Percentiles rank a stretch among this genome's conserved stretches.
These are phyloP conservation scores for Poecilus cupreus DNA, from an alignment of 2,888 invertebrate species.

Conservation along the genomic window DNA sequence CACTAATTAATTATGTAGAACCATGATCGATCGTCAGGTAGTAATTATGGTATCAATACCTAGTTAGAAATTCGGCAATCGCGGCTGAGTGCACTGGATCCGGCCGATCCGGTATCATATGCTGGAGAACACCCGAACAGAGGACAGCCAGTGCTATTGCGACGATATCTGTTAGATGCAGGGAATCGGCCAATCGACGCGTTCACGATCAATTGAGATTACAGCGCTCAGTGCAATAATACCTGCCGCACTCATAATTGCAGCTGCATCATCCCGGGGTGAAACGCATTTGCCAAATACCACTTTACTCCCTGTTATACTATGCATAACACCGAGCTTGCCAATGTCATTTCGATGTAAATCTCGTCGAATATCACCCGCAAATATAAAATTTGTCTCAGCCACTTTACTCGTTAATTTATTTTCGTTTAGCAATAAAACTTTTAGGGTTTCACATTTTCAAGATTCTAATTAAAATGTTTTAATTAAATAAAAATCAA, in stretches of 20 bases:
- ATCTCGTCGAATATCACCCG: background rate
- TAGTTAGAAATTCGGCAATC: constrained; percentile 15
- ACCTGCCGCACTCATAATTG: constrained; percentile 35
- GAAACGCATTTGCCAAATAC: constrained; percentile 43
- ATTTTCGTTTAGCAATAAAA: constrained; percentile 21
- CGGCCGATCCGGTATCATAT: background rate
- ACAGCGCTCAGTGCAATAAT: constrained; percentile 38
- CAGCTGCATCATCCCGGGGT: background rate
- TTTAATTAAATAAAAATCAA: constrained; percentile 49
- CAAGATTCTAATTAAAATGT: constrained; percentile 53
- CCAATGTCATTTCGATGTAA: constrained; percentile 43
- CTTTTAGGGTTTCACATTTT: constrained; percentile 35
- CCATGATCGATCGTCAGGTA: constrained; percentile 3
- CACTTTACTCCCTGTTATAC: constrained; percentile 20
- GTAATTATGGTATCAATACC: constrained; percentile 15
- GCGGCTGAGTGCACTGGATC: constrained; percentile 18
- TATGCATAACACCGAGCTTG: constrained; percentile 7
- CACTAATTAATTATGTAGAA: background rate
- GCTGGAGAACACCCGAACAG: background rate
- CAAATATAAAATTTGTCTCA: constrained; percentile 5
- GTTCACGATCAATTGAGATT: constrained; percentile 19
- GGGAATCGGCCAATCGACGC: background rate
- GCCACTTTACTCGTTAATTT: constrained; percentile 4
- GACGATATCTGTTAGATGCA: background rate
- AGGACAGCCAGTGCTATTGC: background rate